These are phyloP conservation scores for Drosophila seguyi DNA, from an alignment of 1,140 invertebrate species.

Conservation along the genomic window DNA sequence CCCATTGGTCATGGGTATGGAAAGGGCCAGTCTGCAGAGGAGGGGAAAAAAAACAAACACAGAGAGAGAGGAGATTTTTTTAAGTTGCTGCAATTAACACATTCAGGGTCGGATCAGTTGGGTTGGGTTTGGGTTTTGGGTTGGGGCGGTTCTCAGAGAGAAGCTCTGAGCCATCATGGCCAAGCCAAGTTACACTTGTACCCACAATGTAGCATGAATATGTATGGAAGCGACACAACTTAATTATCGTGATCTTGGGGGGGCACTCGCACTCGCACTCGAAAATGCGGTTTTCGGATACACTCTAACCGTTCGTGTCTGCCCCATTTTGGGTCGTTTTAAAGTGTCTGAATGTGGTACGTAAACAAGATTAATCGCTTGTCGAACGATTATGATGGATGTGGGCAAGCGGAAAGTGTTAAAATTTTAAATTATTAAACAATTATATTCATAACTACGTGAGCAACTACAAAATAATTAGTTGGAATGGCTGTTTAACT, in stretches of 20 bases:
- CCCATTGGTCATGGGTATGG: conserved; percentile 88
- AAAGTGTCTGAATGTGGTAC: conserved; percentile 7
- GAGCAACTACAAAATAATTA: no score
- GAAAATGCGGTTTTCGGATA: conserved; percentile 50
- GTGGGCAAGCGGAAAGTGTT: conserved; percentile 18
- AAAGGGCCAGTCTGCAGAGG: conserved; percentile 84
- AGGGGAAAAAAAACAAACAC: background rate
- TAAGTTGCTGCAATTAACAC: conserved; percentile 41
- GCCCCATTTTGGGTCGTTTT: conserved; percentile 10
- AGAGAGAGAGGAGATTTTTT: conserved; percentile 2
- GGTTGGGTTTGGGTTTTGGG: background rate
- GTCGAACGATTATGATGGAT: conserved; percentile 1
- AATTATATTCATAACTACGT: background rate
- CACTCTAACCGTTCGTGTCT: conserved; percentile 32
- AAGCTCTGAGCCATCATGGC: conserved; percentile 45
- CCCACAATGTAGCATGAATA: conserved; percentile 14
- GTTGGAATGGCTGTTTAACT: background rate
- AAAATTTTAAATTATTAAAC: conserved; percentile 1
- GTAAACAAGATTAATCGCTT: conserved; percentile 16
- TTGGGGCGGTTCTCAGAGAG: conserved; percentile 43
- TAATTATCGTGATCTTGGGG: conserved; percentile 58
- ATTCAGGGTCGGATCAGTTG: conserved; percentile 56
- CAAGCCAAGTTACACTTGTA: conserved; percentile 12
- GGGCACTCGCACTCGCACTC: conserved; percentile 32
- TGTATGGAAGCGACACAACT: conserved; percentile 51